Evolutionary conservation across 2,113 vertebrate species (phyloP).

Genomic region (Xenopus borealis): DNA sequence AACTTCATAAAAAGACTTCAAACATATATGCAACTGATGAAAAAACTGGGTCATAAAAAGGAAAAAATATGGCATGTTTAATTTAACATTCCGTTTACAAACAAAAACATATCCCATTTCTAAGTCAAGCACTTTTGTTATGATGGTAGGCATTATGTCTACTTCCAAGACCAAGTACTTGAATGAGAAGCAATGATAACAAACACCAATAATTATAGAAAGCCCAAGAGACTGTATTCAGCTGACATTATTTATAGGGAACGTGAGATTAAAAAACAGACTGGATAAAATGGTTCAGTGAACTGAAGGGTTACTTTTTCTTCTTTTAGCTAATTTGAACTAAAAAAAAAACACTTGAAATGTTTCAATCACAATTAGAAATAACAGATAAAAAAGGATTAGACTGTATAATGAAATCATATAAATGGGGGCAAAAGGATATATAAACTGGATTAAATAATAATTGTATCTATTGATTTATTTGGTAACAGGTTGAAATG

Average conservation of each 20-base stretch:
- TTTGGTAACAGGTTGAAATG: slow-evolving; percentile 59
- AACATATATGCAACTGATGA: too few relatives aligned
- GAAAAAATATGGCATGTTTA: too few relatives aligned
- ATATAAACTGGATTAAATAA: slow-evolving; percentile 53
- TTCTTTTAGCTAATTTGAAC: too few relatives aligned
- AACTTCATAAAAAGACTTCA: too few relatives aligned
- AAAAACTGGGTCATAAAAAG: too few relatives aligned
- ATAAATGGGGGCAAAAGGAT: slow-evolving; percentile 50
- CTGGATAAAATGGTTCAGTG: slow-evolving; percentile 53
- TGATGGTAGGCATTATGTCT: too few relatives aligned
- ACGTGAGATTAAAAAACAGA: slow-evolving; percentile 47
- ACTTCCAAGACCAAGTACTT: too few relatives aligned
- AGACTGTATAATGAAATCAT: slow-evolving; percentile 52
- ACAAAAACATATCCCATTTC: too few relatives aligned
- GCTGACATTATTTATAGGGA: slow-evolving; percentile 41
- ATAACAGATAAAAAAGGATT: slow-evolving; percentile 58
- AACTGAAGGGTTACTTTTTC: slow-evolving; percentile 43
- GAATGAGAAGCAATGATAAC: too few relatives aligned
- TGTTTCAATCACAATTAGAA: slow-evolving; percentile 55
- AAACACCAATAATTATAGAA: not conserved
- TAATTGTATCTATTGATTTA: slow-evolving; percentile 56
- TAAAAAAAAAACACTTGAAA: slow-evolving; percentile 51
- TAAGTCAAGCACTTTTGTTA: too few relatives aligned
- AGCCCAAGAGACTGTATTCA: slow-evolving; percentile 45
- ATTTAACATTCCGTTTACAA: too few relatives aligned